Percentiles rank a stretch among this genome's conserved stretches.
Conservation (phyloP, 2,888 invertebrate genomes). For the Teleiodes luculella region DNA sequence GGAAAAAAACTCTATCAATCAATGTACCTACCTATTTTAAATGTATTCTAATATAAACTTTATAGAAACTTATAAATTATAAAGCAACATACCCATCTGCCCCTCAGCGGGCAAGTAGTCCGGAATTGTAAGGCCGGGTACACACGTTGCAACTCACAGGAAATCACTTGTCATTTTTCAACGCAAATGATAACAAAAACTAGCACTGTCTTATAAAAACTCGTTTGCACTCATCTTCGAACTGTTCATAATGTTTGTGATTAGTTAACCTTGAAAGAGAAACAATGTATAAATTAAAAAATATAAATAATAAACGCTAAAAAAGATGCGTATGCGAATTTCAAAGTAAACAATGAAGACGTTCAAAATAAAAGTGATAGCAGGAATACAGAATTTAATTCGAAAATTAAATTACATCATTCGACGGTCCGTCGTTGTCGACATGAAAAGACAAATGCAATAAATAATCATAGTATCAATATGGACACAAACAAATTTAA, state of each 20-base stretch:
- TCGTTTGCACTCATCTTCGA: conserved; percentile 43
- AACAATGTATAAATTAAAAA: conserved; percentile 25
- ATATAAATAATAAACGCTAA: conserved; percentile 6
- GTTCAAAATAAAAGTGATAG: conserved; percentile 22
- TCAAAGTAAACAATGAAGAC: conserved; percentile 10
- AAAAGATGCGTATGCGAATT: no score
- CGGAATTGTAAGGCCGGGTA: conserved; percentile 55
- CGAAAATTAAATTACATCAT: no score
- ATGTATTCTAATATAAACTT: no score
- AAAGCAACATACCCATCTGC: conserved; percentile 65
- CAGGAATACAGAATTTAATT: no score
- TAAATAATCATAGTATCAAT: no score
- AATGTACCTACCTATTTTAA: not conserved
- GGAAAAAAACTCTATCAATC: no score
- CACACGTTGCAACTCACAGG: conserved; percentile 37
- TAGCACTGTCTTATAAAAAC: conserved; percentile 36
- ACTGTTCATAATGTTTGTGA: not conserved
- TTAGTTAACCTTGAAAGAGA: conserved; percentile 43
- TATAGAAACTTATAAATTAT: conserved; percentile 20
- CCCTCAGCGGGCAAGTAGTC: conserved; percentile 61
- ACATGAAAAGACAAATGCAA: no score
- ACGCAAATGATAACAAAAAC: conserved; percentile 10
- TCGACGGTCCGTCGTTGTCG: no score
- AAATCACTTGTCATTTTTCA: conserved; percentile 34
- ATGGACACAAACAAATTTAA: no score